phyloP scores from a whole-genome alignment of 2,797 vertebrate genomes.

The Rallus crepitans region DNA sequence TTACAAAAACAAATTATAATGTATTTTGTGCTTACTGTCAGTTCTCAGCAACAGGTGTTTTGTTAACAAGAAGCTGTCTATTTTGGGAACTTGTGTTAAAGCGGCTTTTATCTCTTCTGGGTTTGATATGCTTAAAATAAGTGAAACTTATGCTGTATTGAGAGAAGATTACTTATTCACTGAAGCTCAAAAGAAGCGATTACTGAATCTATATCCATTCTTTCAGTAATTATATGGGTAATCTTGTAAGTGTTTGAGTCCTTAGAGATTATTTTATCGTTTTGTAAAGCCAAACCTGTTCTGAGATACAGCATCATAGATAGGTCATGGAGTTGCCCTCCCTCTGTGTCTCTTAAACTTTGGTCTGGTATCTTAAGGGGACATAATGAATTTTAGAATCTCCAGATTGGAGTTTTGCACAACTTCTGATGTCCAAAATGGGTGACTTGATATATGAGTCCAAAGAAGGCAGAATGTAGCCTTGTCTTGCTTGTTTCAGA shows the following conservation, averaged over 20 bases:
- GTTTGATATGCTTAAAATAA: conserved; percentile 70
- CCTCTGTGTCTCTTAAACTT: background rate
- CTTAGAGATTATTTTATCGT: conserved; percentile 3
- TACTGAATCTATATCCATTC: conserved; percentile 37
- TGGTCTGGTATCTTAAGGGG: background rate
- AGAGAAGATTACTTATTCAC: conserved; percentile 57
- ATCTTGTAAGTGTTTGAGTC: conserved; percentile 42
- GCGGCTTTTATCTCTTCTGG: conserved; percentile 56
- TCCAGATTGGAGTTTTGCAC: background rate
- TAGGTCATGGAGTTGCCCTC: background rate
- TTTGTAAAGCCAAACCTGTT: conserved; percentile 1
- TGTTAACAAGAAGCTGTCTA: conserved; percentile 67
- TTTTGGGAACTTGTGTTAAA: conserved; percentile 59
- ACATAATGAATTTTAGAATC: background rate
- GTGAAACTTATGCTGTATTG: conserved; percentile 62
- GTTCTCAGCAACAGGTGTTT: conserved; percentile 69
- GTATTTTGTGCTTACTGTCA: conserved; percentile 65
- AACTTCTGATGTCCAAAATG: background rate
- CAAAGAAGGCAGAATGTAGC: background rate
- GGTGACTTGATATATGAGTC: background rate
- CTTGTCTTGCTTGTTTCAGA: background rate
- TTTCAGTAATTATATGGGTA: conserved; percentile 33
- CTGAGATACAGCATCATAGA: background rate
- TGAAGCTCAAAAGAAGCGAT: conserved; percentile 51
- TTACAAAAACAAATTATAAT: conserved; percentile 68